A percentile compares a stretch with the other conserved stretches of the same genome.
Conservation (phyloP, 2,113 vertebrate species). For the Montifringilla adamsi region DNA sequence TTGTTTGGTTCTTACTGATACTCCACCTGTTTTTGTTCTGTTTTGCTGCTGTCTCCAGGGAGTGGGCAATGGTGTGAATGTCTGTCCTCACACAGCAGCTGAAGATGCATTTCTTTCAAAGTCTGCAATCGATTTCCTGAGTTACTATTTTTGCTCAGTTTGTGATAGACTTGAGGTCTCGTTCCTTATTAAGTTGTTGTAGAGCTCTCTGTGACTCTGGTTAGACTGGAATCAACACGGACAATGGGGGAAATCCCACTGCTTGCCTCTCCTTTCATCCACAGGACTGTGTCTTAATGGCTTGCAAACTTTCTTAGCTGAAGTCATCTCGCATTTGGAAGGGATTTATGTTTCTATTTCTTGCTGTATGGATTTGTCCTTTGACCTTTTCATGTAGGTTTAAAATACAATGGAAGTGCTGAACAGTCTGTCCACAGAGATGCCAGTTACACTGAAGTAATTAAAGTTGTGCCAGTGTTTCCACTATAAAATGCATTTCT, state of each 20-base stretch:
- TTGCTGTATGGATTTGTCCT: slow-evolving; percentile 24
- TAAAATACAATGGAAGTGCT: slow-evolving; percentile 20
- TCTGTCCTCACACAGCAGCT: not conserved
- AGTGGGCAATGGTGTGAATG: not conserved
- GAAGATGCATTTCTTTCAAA: not conserved
- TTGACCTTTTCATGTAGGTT: slow-evolving; percentile 13
- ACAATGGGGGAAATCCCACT: not conserved
- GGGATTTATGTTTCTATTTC: slow-evolving; percentile 42
- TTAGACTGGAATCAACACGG: not conserved
- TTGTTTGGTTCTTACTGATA: not conserved
- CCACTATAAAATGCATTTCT: slow-evolving; percentile 30
- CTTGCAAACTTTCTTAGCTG: not conserved
- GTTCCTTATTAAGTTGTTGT: not conserved
- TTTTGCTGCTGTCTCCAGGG: not conserved
- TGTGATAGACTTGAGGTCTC: not conserved
- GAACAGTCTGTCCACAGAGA: not conserved
- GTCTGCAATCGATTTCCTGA: not conserved
- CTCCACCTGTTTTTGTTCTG: not conserved
- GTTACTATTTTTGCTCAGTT: not conserved
- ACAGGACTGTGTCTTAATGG: not conserved
- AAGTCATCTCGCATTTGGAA: not conserved
- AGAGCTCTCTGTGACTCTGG: not conserved
- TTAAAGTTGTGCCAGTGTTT: slow-evolving; percentile 45
- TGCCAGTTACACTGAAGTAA: not conserved
- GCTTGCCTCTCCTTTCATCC: not conserved